Evolutionary conservation across 2,797 vertebrate species (phyloP).

Genomic region (Periophthalmus magnuspinnatus): DNA sequence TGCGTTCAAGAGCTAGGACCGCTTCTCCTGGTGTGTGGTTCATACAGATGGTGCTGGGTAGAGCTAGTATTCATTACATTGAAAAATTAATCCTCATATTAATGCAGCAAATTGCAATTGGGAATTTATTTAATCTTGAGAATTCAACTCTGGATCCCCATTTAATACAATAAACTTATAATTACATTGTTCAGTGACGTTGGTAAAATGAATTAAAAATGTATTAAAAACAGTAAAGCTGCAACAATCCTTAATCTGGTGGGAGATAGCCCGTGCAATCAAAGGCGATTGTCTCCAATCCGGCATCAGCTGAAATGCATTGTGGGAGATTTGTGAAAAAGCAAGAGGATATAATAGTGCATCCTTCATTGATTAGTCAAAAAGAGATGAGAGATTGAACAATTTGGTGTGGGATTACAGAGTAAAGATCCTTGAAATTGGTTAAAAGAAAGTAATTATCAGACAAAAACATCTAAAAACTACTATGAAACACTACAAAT

Average conservation of each 20-base stretch:
- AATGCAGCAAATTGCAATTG: neutral
- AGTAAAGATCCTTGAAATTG: neutral
- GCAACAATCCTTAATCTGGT: neutral
- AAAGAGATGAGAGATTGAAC: neutral
- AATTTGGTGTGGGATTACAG: neutral
- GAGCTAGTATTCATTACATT: constrained; percentile 51
- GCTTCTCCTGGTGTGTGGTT: constrained; percentile 54
- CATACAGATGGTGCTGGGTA: constrained; percentile 54
- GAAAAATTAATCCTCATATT: constrained; percentile 28
- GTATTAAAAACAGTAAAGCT: neutral
- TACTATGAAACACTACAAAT: neutral
- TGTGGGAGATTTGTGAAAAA: neutral
- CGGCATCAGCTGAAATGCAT: neutral
- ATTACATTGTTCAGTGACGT: neutral
- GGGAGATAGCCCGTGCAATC: neutral
- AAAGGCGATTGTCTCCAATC: neutral
- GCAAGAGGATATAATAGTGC: neutral
- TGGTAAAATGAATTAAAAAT: constrained; percentile 17
- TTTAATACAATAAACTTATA: neutral
- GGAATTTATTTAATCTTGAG: constrained; percentile 1
- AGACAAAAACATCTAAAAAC: neutral
- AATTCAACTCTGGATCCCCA: neutral
- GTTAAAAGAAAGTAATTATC: neutral
- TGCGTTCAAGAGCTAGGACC: constrained; percentile 62
- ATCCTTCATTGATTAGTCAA: neutral